A percentile compares a stretch with the other conserved stretches of the same genome.
Evolutionary conservation across 92 coral and sea anemone genomes (phyloP).

Genomic region (Blastomussa wellsi): DNA sequence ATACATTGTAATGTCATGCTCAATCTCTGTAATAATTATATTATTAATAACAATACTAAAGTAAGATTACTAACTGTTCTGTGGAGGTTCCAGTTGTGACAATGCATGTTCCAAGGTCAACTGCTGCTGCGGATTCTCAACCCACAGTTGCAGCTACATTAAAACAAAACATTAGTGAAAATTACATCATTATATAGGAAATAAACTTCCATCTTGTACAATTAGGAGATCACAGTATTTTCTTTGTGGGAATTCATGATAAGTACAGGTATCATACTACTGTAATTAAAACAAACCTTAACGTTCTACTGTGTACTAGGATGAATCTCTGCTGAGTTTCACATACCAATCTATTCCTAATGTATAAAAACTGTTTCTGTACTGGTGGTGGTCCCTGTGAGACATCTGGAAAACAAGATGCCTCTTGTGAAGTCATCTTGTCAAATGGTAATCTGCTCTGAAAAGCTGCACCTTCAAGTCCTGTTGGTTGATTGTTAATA

Average conservation of each 20-base stretch:
- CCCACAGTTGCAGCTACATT: slow-evolving; percentile 88
- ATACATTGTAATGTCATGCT: too few relatives aligned
- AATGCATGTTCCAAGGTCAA: slow-evolving; percentile 79
- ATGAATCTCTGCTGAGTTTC: neutral
- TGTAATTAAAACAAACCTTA: neutral
- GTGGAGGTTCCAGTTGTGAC: slow-evolving; percentile 89
- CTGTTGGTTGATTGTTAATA: slow-evolving; percentile 19
- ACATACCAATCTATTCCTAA: slow-evolving; percentile 93
- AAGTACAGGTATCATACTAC: neutral
- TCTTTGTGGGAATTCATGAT: neutral
- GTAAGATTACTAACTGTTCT: slow-evolving; percentile 74
- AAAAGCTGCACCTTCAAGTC: slow-evolving; percentile 97
- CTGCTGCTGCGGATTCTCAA: slow-evolving; percentile 93
- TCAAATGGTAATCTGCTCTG: slow-evolving; percentile 93
- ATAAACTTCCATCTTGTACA: neutral
- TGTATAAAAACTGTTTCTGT: slow-evolving; percentile 85
- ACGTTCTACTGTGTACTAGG: neutral
- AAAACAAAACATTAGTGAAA: slow-evolving; percentile 7
- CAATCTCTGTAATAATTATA: too few relatives aligned
- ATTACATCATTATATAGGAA: neutral
- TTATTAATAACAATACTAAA: too few relatives aligned
- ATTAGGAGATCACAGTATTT: neutral
- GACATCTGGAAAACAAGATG: slow-evolving; percentile 91
- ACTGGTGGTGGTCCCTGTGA: slow-evolving; percentile 92
- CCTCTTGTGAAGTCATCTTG: slow-evolving; percentile 99